Evolutionary conservation across 2,888 invertebrate genomes (phyloP).

Genomic region (Mamestra brassicae): DNA sequence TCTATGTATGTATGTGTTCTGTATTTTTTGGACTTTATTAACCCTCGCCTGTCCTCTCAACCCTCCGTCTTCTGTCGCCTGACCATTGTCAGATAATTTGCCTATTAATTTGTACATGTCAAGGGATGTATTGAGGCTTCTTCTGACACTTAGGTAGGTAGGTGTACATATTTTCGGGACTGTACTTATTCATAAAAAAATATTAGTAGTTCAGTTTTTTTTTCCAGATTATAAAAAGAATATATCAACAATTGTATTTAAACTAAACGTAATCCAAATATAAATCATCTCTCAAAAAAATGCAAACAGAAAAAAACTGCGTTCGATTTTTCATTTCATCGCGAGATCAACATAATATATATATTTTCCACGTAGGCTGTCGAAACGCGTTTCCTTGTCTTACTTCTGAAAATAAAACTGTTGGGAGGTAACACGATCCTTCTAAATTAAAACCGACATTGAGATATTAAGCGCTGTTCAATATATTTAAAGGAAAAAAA

Average conservation of each 20-base stretch:
- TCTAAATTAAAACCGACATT: conserved; percentile 90
- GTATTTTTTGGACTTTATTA: conserved; percentile 67
- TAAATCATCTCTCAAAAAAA: background rate
- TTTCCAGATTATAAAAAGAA: background rate
- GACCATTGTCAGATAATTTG: conserved; percentile 72
- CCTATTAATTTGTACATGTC: conserved; percentile 66
- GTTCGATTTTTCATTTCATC: conserved; percentile 70
- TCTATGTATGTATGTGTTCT: conserved; percentile 40
- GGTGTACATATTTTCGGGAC: background rate
- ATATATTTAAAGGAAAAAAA: conserved; percentile 66
- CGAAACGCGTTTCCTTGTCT: conserved; percentile 84
- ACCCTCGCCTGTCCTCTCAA: conserved; percentile 57
- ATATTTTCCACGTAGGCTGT: conserved; percentile 77
- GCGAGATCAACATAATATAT: conserved; percentile 71
- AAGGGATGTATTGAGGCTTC: conserved; percentile 47
- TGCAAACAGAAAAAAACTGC: conserved; percentile 26
- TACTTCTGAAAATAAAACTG: conserved; percentile 86
- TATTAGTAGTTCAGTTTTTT: background rate
- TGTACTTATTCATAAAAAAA: background rate
- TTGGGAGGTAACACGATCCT: conserved; percentile 88
- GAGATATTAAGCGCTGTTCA: conserved; percentile 88
- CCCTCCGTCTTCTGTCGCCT: conserved; percentile 65
- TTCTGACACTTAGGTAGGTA: background rate
- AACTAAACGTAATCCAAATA: background rate
- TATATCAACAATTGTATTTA: background rate